These are phyloP conservation scores for Troides helena DNA, from an alignment of 2,888 invertebrate genomes.

Conservation along the genomic window DNA sequence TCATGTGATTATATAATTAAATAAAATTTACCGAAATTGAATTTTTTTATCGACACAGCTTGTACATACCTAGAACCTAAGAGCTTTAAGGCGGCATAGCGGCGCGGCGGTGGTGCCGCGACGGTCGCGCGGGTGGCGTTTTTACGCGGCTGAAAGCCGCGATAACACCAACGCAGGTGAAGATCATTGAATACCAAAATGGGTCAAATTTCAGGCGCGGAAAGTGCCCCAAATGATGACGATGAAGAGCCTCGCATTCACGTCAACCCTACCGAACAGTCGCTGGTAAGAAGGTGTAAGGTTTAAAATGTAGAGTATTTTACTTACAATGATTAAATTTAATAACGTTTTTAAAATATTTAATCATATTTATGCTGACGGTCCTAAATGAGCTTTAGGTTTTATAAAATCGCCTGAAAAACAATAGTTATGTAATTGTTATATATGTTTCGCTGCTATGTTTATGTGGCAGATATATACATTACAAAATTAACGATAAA, in stretches of 20 bases:
- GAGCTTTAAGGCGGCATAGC: constrained; percentile 49
- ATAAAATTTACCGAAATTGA: not conserved
- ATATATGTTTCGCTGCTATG: too few species aligned
- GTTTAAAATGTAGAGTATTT: constrained; percentile 26
- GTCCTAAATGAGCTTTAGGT: too few species aligned
- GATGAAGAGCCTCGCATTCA: constrained; percentile 78
- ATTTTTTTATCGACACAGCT: constrained; percentile 34
- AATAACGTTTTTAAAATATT: not conserved
- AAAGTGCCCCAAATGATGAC: constrained; percentile 74
- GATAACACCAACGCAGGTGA: constrained; percentile 29
- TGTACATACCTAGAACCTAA: constrained; percentile 46
- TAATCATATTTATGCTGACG: too few species aligned
- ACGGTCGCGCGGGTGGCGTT: constrained; percentile 73
- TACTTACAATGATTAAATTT: not conserved
- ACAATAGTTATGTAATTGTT: too few species aligned
- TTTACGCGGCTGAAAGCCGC: constrained; percentile 59
- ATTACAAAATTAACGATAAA: too few species aligned
- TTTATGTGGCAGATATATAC: too few species aligned
- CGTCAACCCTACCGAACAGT: constrained; percentile 73
- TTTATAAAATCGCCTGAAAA: too few species aligned
- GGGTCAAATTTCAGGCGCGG: constrained; percentile 78
- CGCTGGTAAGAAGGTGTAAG: constrained; percentile 66
- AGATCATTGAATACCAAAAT: constrained; percentile 53
- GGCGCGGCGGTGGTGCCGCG: constrained; percentile 71
- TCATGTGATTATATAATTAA: too few species aligned